Evolutionary conservation across 2,113 vertebrate genomes (phyloP).

Genomic region (Eurypyga helias): DNA sequence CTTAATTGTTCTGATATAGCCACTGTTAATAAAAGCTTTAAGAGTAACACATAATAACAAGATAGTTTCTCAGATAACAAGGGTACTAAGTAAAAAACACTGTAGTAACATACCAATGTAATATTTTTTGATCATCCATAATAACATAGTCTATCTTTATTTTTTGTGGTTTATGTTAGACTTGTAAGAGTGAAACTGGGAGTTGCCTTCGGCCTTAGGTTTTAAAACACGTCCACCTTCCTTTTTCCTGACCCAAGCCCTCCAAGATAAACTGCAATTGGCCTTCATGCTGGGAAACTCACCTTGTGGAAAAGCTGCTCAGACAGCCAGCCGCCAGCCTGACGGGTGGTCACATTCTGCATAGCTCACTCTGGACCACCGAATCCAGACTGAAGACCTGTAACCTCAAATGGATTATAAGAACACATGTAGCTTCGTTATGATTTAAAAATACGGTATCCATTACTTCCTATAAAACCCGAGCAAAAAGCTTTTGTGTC

Average conservation of each 20-base stretch:
- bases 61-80: background rate
- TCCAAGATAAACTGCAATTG: background rate
- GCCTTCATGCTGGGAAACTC: background rate
- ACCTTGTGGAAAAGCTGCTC: background rate
- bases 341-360: fast-evolving
- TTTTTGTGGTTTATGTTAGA: background rate
- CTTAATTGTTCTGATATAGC: background rate
- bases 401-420: background rate
- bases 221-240: background rate
- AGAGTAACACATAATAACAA: background rate
- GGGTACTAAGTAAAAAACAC: background rate
- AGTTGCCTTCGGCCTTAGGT: background rate
- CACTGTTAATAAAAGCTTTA: background rate
- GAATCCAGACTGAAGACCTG: background rate
- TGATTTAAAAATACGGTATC: background rate
- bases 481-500: background rate
- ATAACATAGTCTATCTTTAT: background rate
- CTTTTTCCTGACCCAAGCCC: background rate
- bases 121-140: background rate
- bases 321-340: fast-evolving
- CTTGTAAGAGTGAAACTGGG: background rate
- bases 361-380: fast-evolving
- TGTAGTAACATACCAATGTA: background rate
- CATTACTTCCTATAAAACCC: background rate
- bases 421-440: background rate